Evolutionary conservation across 2,888 invertebrate genomes (phyloP).

Genomic region (Metellina segmentata): DNA sequence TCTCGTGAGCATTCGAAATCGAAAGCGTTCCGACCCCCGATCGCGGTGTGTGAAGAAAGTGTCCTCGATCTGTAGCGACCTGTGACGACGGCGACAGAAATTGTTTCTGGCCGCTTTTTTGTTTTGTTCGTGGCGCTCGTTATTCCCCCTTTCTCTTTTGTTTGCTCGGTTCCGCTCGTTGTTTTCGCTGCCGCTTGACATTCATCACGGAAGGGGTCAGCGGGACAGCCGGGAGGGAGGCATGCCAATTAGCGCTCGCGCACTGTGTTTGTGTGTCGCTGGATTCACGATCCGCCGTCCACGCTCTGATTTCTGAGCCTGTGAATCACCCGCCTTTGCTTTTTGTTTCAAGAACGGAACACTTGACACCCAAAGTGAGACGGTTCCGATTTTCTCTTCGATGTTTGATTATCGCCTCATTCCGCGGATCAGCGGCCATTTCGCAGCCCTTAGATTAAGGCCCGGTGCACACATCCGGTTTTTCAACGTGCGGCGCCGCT

Average conservation of each 20-base stretch:
- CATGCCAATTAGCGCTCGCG: slow-evolving; percentile 16
- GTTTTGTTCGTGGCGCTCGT: not conserved
- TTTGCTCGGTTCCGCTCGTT: slow-evolving; percentile 23
- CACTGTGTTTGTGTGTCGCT: slow-evolving; percentile 4
- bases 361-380: too few species aligned
- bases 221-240: slow-evolving; percentile 20
- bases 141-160: not conserved
- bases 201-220: slow-evolving; percentile 63
- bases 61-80: slow-evolving; percentile 64
- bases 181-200: slow-evolving; percentile 51
- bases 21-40: not conserved
- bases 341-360: too few species aligned
- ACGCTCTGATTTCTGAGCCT: too few species aligned
- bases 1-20: too few species aligned
- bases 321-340: too few species aligned
- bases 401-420: too few species aligned
- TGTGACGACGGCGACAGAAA: slow-evolving; percentile 36
- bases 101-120: slow-evolving; percentile 22
- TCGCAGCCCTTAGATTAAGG: too few species aligned
- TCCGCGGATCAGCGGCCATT: too few species aligned
- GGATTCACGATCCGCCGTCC: too few species aligned
- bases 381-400: too few species aligned
- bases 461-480: too few species aligned
- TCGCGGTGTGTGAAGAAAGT: slow-evolving; percentile 60
- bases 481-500: too few species aligned